Evolutionary conservation across 2,888 invertebrate species (phyloP), one percentile per base, ranked within the genome.

Genomic region (Alloplasta piceator): DNA sequence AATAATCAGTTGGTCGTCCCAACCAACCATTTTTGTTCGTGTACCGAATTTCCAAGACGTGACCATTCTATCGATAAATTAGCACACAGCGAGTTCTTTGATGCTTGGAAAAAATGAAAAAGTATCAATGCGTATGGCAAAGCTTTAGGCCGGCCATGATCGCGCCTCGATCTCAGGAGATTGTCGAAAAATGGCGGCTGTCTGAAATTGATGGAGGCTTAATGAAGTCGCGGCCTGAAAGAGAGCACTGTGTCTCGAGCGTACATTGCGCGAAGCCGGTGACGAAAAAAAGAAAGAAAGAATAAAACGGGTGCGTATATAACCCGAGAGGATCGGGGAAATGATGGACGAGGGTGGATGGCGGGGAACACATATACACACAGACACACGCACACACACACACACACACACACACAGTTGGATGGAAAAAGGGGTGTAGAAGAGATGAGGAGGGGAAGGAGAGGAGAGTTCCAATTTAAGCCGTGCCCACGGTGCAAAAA

Each of bases 401-500:
- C 26, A 26, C 26, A 26, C 3, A 26, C 26, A 26, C 26, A 26
- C 26, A 26, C 26, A 26, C 12, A 58, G 16, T 36, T 64, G 74
- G 68, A 78, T 61, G 41, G 66, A 50, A 70, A 76, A 70, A 60
- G 79, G 46, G 43, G 26, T 26, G 26, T 26, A 26, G 26, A 26
- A 73, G 64, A 76, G 75, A 80, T 75, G 74, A 82, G 70, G 78
- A 46, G 56, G 75, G 66, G 63, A 84, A 83, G 85, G 86, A 85
- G 85, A 83, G 85, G 86, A 85, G 84, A 86, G 86, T 85, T 87
- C 85, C 88, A 89, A 89, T 89, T 89, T 89, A 87, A 88, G 88
- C 89, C 89, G 87, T 85, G 87, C 89, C 89, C 88, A 89, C 85
- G 80, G 85, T 86, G 86, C 85, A 87, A 88, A 89, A 89, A 89